Base-by-base conservation (phyloP, 2,888 invertebrate species). In the Rhynchonema sp. region DNA sequence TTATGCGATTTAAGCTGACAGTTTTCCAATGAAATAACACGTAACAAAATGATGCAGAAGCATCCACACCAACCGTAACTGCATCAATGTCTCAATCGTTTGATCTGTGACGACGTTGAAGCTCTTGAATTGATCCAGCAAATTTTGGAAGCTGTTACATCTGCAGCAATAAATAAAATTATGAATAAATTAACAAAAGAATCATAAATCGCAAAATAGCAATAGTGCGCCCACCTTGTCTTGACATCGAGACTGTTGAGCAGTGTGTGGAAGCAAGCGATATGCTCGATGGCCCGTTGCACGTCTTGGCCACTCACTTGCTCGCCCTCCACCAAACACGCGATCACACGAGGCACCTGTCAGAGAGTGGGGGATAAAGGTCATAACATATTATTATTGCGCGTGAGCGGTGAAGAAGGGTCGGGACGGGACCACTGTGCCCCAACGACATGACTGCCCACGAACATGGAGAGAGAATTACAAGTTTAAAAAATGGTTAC, bases 161-260 rank as follows among this genome's bases (percentile, higher is more conserved):
- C 54, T 60, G 56, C n/a, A n/a, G 26, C 27, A n/a, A n/a, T 23
- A 23, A 6, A 52, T n/a, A 52, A n/a, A 6, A 25, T 13, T 38
- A 38, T 38, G 17, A 13, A 38, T 13, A 6, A 38, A 38, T 38
- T 38, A 38, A 13, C 6, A 38, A 3, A 55, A 55, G 9, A 27
- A 53, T 26, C 22, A 53, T 53, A 23, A 53, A n/a, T n/a, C n/a
- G n/a, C 22, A 9, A n/a, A 6, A 52, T 52, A 52, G n/a, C n/a
- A 23, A 52, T 52, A 17, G 52, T 6, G 3, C 23, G 27, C 52
- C 22, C 52, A 60, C 60, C 53, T 38, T 6, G 53, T 30, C 26
- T 49, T 55, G n/a, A 53, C 49, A 30, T 61, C 61, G 26, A 61
- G 46, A 23, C 56, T 55, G 56, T 59, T 61, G 27, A 61, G 59